Evolutionary conservation across 2,888 invertebrate species (phyloP).

Genomic region (Dinocampus coccinellae): DNA sequence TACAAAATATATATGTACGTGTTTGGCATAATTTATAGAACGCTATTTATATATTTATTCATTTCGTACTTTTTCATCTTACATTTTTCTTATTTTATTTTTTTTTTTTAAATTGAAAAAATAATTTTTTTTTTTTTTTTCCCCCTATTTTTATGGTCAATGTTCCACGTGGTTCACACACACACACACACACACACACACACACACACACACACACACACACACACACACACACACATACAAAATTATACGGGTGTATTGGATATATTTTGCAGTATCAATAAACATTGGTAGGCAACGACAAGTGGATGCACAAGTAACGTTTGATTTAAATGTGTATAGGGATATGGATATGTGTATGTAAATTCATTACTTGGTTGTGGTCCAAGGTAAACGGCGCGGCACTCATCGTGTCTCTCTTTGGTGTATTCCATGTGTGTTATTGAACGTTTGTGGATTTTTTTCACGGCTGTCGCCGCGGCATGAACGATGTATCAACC

Average conservation of each 20-base stretch:
- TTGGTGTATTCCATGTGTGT: constrained; percentile 45
- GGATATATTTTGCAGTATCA: constrained; percentile 7
- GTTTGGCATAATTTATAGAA: constrained; percentile 59
- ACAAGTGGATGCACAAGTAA: not conserved
- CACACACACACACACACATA: not conserved
- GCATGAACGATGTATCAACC: not conserved
- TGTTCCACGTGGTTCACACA: not conserved
- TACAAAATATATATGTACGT: constrained; percentile 49
- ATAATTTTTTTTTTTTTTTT: not conserved
- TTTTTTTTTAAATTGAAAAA: not conserved
- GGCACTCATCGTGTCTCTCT: not conserved
- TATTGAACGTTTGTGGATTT: constrained; percentile 52
- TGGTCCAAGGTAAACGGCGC: not conserved
- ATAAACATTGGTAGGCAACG: constrained; percentile 8
- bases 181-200: too few species aligned
- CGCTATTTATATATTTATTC: constrained; percentile 55
- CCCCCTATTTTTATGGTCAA: constrained; percentile 17
- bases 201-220: too few species aligned
- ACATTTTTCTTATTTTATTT: constrained; percentile 5
- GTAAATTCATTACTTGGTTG: not conserved
- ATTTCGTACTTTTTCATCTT: constrained; percentile 18
- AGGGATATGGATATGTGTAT: not conserved
- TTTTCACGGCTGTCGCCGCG: constrained; percentile 29
- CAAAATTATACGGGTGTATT: not conserved
- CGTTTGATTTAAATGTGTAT: not conserved